These are phyloP conservation scores for Yponomeuta evonymella DNA, from an alignment of 2,888 invertebrate species.

Conservation along the genomic window DNA sequence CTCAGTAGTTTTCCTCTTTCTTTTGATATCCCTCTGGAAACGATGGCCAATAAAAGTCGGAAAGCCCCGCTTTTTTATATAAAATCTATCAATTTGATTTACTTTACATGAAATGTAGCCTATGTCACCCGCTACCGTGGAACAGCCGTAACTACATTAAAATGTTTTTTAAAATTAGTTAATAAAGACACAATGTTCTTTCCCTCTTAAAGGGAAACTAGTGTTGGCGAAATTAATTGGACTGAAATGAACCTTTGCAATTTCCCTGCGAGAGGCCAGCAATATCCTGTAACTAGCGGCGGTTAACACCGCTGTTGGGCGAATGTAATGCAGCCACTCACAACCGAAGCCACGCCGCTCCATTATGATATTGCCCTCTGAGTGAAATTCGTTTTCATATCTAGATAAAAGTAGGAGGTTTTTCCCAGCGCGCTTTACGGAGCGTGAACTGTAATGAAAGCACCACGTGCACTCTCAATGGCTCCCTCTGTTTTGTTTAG, in stretches of 20 bases:
- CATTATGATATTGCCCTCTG: conserved; percentile 72
- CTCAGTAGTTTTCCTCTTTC: no score
- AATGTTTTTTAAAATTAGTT: no score
- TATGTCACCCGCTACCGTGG: no score
- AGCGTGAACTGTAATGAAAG: conserved; percentile 41
- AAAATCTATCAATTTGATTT: no score
- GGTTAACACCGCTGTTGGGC: conserved; percentile 45
- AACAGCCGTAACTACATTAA: no score
- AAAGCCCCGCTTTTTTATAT: no score
- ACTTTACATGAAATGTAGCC: no score
- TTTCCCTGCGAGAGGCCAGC: conserved; percentile 35
- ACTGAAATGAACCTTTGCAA: not conserved
- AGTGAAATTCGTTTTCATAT: conserved; percentile 67
- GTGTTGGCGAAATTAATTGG: not conserved
- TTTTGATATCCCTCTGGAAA: no score
- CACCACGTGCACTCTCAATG: conserved; percentile 26
- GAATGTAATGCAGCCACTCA: conserved; percentile 46
- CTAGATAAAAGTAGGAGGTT: conserved; percentile 51
- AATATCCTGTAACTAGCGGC: conserved; percentile 42
- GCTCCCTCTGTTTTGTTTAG: conserved; percentile 16
- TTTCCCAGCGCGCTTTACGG: conserved; percentile 43
- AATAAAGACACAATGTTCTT: not conserved
- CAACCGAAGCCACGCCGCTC: conserved; percentile 30
- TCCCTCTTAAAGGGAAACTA: conserved; percentile 3
- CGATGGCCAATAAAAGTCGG: no score